Percentiles rank a stretch among this genome's conserved stretches.
Evolutionary conservation across 1,140 invertebrate species (phyloP).

Genomic region (Pseudachorutes palmiensis): DNA sequence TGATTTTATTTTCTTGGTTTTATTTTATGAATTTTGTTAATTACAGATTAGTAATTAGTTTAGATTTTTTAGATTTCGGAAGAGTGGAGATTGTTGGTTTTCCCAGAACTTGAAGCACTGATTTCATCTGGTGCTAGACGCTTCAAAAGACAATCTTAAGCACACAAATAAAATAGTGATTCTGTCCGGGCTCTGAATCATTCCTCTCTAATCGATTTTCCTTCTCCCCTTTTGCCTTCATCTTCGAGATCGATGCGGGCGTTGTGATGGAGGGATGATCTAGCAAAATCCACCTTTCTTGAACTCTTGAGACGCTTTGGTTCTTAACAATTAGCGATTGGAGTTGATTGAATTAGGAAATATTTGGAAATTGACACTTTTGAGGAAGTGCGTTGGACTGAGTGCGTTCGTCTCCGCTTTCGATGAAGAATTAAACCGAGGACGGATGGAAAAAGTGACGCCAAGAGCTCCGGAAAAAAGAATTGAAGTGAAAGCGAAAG

Average conservation of each 20-base stretch:
- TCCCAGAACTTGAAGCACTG: constrained; percentile 4
- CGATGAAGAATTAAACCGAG: neutral
- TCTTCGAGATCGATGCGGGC: neutral
- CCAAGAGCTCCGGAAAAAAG: neutral
- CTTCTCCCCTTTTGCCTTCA: neutral
- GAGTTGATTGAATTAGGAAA: neutral
- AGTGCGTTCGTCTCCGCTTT: neutral
- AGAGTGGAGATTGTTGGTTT: too few species aligned
- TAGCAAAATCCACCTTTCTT: neutral
- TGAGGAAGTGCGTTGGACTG: too few species aligned
- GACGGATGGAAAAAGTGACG: too few species aligned
- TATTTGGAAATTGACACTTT: too few species aligned
- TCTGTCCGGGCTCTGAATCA: neutral
- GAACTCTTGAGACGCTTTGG: neutral
- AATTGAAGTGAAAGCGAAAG: constrained; percentile 11
- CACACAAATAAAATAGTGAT: constrained; percentile 10
- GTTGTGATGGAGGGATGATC: too few species aligned
- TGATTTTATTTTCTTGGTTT: too few species aligned
- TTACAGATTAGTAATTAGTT: neutral
- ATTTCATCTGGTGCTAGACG: constrained; percentile 12
- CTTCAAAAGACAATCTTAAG: neutral
- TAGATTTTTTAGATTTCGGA: too few species aligned
- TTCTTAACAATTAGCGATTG: neutral
- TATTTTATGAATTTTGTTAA: too few species aligned
- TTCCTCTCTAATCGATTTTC: neutral